Evolutionary conservation across 2,888 invertebrate genomes (phyloP), one percentile per base, ranked within the genome.

Genomic region (Schrankia costaestrigalis): DNA sequence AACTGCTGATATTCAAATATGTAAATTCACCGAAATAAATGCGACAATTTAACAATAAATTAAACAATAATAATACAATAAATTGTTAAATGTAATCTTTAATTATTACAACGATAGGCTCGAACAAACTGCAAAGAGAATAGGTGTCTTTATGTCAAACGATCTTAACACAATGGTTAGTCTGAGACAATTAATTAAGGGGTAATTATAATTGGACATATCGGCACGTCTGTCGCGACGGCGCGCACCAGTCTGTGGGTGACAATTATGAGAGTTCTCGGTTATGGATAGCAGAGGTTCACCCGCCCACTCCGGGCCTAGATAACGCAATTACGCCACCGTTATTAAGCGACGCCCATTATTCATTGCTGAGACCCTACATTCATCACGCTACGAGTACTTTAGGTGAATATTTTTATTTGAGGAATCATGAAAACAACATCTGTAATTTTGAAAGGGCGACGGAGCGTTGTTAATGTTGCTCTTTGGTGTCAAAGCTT

Each of bases 271-370:
- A 77, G 78, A 63, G 66, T 59, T 49, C 63, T 55, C 56, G 53
- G 78, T 82, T 79, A 84, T 80, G 78, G 77, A 84, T 84, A 72
- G 71, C 68, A 53, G 67, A 64, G 68, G 66, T 58, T 64, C 61
- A 49, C 56, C 61, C 71, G 67, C 63, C 71, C 74, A 46, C 73
- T 67, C 50, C 55, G 65, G 56, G 70, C 62, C 76, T 73, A 83
- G 83, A 84, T 83, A 82, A 82, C 78, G 76, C 77, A 84, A 84
- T 84, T 82, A 84, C 71, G 63, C 63, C 42, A 56, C 66, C 64
- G 77, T 80, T 84, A 84, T 79, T 83, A 83, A 83, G 71, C 72
- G 77, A 65, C 71, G 50, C 61, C 71, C 70, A 83, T 85, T 79
- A 85, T 74, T 85, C 83, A 83, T 78, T 66, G 62, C 70, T 66